Base-by-base conservation (phyloP, 2,888 invertebrate genomes). In the Fissipunctia ypsillon region DNA sequence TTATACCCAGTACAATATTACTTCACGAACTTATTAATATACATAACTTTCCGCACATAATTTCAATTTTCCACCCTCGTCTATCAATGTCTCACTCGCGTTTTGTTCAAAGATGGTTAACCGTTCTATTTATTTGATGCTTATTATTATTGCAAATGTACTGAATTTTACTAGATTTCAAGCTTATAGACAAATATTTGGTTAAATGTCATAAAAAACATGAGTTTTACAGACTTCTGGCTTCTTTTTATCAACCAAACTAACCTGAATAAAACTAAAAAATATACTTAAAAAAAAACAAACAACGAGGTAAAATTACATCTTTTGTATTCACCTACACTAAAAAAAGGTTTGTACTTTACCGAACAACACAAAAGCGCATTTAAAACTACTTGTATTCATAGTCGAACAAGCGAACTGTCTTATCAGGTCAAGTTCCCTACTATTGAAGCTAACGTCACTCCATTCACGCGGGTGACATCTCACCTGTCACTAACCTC, bases 401-500 rank as follows among this genome's bases (percentile, higher is more conserved):
- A 84, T 45, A 81, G 77, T 60, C 52, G 61, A 75, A 81, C 70
- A 75, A 76, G 69, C 81, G 41, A 85, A 90, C 88, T 91, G 92
- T 93, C 92, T 93, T 93, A 94, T 94, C 93, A 91, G 91, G 91
- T 94, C 94, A 92, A 90, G 92, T 95, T 91, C 88, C 89, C 83
- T 83, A 89, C 90, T 85, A 91, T 90, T 89, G 87, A 89, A 86
- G 71, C 73, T 73, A 76, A 88, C 83, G 86, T 90, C 90, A 88
- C 89, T 88, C 90, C 90, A 93, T 94, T 94, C 93, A 94, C 85
- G 86, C 81, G 90, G 92, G 91, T 95, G 96, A 96, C 96, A 94
- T 95, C 92, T 95, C 94, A 95, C 96, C 95, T 96, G 96, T 95
- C 95, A 93, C 90, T 95, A 94, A 96, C 95, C 95, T 93, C 93